phyloP scores from a whole-genome alignment of 2,888 invertebrate species.

The Colostygia pectinataria region DNA sequence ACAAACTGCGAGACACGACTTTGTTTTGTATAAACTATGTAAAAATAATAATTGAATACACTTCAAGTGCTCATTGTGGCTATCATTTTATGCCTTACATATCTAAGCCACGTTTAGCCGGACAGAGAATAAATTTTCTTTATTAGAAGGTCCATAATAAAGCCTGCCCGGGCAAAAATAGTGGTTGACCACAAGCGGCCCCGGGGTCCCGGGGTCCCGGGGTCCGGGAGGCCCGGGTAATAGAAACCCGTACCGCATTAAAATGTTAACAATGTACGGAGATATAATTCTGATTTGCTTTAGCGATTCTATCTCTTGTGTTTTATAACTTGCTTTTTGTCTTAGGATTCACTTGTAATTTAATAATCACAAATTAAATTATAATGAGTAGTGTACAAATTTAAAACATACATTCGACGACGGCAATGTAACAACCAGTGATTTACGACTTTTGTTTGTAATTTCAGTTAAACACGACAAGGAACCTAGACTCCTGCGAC shows the following conservation, averaged over 20 bases:
- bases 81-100: conserved; percentile 1
- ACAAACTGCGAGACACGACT: no score
- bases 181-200: conserved; percentile 57
- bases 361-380: no score
- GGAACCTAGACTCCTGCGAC: no score
- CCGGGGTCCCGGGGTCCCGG: conserved; percentile 30
- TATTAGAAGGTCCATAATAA: conserved; percentile 63
- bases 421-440: no score
- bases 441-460: no score
- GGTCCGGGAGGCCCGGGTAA: conserved; percentile 33
- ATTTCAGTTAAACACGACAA: no score
- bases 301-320: conserved; percentile 19
- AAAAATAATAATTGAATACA: no score
- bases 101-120: conserved; percentile 27
- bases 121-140: conserved; percentile 58
- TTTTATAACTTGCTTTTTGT: not conserved
- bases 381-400: no score
- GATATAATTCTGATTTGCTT: conserved; percentile 31
- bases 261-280: conserved; percentile 36
- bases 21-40: no score
- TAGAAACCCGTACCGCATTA: conserved; percentile 51
- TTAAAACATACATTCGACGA: no score
- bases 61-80: no score
- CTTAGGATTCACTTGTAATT: no score
- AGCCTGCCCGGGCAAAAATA: conserved; percentile 61